Evolutionary conservation across 2,888 invertebrate genomes (phyloP), one percentile per base, ranked within the genome.

Genomic region (Synergus umbraculus): DNA sequence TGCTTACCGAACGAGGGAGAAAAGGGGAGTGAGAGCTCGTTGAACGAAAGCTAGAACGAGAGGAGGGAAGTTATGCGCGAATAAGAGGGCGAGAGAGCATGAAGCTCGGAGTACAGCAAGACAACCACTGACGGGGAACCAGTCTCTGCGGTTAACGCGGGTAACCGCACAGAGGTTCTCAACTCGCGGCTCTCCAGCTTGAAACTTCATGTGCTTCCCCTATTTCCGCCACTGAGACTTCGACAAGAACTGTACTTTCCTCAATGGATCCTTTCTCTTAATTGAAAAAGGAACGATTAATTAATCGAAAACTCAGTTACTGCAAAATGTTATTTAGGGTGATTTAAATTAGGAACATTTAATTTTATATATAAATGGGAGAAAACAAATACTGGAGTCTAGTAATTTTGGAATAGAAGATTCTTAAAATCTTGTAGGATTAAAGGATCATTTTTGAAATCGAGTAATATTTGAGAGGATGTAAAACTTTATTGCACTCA

Each of bases 81-180:
- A 15, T 29, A 18, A 54, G 76, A n/a, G 69, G 13, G 44, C 82
- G 76, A 49, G 81, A 82, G 86, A 60, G 78, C 49, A 78, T 64
- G 82, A 81, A 83, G 77, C 76, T 82, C 82, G 81, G 49, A 46
- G 78, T 80, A 69, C 86, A 87, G 86, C 79, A 85, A 88, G 85
- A 86, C 79, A 79, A 80, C 82, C 79, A 79, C 81, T 84, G 85
- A 83, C 85, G 87, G 85, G 83, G 89, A 89, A 89, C 87, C 88
- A 90, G 89, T 90, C 88, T 89, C 86, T 88, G 91, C 85, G 91
- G 92, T 91, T 86, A 85, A 83, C 87, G 91, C 87, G 91, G 92
- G 86, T 90, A 92, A 90, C 92, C 92, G 86, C 91, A 86, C 90
- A 89, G 91, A 88, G 90, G 91, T 89, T 91, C 91, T 91, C 91